Evolutionary conservation across 2,113 vertebrate genomes (phyloP), one percentile per base, ranked within the genome.

Genomic region (Pimephales promelas): DNA sequence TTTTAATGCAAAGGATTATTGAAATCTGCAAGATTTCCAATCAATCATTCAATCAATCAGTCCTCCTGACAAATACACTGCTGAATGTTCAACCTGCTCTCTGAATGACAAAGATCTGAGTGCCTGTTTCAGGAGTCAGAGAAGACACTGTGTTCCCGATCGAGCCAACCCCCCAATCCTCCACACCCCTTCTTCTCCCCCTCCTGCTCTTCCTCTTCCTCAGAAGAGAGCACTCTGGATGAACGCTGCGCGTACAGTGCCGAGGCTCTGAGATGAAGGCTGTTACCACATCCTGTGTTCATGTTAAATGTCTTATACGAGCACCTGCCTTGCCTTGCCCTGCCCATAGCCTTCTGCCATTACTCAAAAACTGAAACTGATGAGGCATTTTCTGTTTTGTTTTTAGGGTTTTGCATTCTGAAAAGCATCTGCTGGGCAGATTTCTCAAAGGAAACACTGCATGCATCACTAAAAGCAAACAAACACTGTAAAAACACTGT

Each of bases 201-300:
- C 56, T 61, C n/a, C 62, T 59, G 64, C n/a, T 78, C 52, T 10
- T 73, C 64, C 7, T 79, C 74, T 34, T 82, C 75, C 61, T 82
- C 77, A 56, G 68, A 14, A 43, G 40, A 71, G 16, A 57, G 10
- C 13, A 31, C 45, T 74, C 28, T 40, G 72, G 70, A 74, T 56
- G 64, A 82, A 22, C 11, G 2, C 26, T 2, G 11, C 26, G 34
- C 18, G 54, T 54, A 34, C 71, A 78, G 62, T 3, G 40, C 56
- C 10, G 49, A 87, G 40, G 5, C 14, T 68, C 40, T 57, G 13
- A 61, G 14, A 47, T 54, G 43, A 57, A 59, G 9, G 36, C 43
- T 59, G 61, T 71, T 26, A 70, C 79, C 82, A 83, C 86, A 89
- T 84, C 83, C 87, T 89, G 83, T 86, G 40, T 64, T 66, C 9